Conservation (phyloP, 2,113 vertebrate genomes). For the Rhineura floridana region DNA sequence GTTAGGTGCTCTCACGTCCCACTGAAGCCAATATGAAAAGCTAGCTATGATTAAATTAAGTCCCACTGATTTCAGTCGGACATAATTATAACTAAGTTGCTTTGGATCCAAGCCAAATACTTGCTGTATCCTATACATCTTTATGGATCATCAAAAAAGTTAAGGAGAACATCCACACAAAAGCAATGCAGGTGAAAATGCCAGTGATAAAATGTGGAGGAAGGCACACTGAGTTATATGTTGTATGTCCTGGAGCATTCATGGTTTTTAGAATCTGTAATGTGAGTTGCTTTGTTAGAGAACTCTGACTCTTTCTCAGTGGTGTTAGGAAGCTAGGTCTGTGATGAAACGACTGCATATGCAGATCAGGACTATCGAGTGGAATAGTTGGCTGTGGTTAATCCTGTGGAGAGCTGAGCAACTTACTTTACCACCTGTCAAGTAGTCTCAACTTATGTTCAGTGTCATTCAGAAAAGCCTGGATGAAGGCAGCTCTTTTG, state of each 20-base stretch:
- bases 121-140: background rate
- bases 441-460: constrained; percentile 1
- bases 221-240: background rate
- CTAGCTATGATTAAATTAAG: background rate
- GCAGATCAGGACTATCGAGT: background rate
- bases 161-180: background rate
- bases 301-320: background rate
- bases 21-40: background rate
- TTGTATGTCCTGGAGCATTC: background rate
- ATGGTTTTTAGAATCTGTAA: background rate
- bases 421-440: background rate
- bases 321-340: background rate
- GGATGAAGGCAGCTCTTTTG: constrained; percentile 12
- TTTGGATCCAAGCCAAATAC: background rate
- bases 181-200: background rate
- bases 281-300: background rate
- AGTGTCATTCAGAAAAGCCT: background rate
- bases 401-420: background rate
- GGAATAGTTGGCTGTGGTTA: background rate
- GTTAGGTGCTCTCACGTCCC: background rate
- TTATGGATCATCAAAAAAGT: background rate
- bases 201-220: background rate
- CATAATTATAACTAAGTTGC: background rate
- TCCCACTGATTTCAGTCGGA: background rate
- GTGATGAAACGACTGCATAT: constrained; percentile 19